Evolutionary conservation across 2,113 vertebrate species (phyloP).

Genomic region (Heterocephalus glaber): DNA sequence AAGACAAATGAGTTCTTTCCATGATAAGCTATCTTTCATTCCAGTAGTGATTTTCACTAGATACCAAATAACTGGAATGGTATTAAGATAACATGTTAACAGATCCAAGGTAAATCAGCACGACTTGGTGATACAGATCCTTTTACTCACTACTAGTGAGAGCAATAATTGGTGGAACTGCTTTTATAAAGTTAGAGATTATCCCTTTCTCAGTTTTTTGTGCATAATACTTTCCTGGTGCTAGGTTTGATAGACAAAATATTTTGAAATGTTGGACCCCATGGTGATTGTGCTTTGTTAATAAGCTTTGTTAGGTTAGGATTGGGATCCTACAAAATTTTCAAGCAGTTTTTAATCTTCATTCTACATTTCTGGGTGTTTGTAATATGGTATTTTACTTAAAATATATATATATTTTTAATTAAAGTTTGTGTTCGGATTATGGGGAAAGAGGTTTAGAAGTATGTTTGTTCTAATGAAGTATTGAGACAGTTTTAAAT

Average conservation of each 20-base stretch:
- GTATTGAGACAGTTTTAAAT: constrained; percentile 74
- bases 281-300: constrained; percentile 30
- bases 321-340: constrained; percentile 31
- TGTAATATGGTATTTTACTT: constrained; percentile 65
- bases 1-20: constrained; percentile 19
- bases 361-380: constrained; percentile 70
- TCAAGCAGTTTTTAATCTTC: constrained; percentile 51
- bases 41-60: constrained; percentile 50
- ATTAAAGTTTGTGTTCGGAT: constrained; percentile 71
- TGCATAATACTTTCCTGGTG: constrained; percentile 60
- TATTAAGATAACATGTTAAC: neutral
- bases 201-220: constrained; percentile 9
- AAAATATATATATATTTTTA: constrained; percentile 58
- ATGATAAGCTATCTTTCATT: constrained; percentile 21
- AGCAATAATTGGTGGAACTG: neutral
- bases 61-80: constrained; percentile 50
- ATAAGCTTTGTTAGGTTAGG: constrained; percentile 46
- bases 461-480: constrained; percentile 66
- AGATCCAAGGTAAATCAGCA: neutral
- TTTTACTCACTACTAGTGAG: neutral
- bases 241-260: constrained; percentile 62
- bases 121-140: neutral
- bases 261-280: constrained; percentile 31
- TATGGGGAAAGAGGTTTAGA: constrained; percentile 53
- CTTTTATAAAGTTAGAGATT: constrained; percentile 28